These are phyloP conservation scores for Zeugodacus cucurbitae DNA, from an alignment of 1,140 invertebrate genomes.

Conservation along the genomic window DNA sequence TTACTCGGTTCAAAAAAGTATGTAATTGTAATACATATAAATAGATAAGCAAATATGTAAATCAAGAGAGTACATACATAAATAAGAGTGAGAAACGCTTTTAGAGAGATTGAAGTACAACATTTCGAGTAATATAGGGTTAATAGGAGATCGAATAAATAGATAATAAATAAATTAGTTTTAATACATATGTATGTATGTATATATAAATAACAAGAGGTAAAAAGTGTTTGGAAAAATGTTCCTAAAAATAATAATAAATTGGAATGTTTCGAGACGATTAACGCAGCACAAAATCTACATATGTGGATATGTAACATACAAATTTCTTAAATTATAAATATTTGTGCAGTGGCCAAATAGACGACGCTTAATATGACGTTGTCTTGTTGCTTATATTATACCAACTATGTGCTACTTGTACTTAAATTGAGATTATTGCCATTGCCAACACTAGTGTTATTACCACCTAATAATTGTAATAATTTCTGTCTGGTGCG, in stretches of 20 bases:
- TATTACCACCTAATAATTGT: slow-evolving; percentile 73
- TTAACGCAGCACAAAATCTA: background rate
- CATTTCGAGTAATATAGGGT: background rate
- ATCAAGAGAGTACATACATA: too few species aligned
- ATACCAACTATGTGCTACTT: slow-evolving; percentile 37
- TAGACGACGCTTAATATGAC: background rate
- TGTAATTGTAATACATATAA: background rate
- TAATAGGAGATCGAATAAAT: background rate
- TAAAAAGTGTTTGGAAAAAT: background rate
- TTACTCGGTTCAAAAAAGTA: background rate
- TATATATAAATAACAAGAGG: background rate
- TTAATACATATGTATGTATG: background rate
- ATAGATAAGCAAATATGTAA: background rate
- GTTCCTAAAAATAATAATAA: background rate
- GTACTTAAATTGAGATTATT: slow-evolving; percentile 43
- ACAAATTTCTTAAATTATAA: background rate
- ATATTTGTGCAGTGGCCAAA: background rate
- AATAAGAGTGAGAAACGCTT: background rate
- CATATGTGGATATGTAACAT: background rate
- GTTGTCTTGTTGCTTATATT: background rate
- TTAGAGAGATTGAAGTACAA: background rate
- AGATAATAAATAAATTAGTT: background rate
- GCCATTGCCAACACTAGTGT: slow-evolving; percentile 43
- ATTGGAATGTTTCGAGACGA: slow-evolving; percentile 6
- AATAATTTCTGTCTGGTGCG: slow-evolving; percentile 83